These are phyloP conservation scores for Syngnathus acus DNA, from an alignment of 2,797 vertebrate species.

Conservation along the genomic window DNA sequence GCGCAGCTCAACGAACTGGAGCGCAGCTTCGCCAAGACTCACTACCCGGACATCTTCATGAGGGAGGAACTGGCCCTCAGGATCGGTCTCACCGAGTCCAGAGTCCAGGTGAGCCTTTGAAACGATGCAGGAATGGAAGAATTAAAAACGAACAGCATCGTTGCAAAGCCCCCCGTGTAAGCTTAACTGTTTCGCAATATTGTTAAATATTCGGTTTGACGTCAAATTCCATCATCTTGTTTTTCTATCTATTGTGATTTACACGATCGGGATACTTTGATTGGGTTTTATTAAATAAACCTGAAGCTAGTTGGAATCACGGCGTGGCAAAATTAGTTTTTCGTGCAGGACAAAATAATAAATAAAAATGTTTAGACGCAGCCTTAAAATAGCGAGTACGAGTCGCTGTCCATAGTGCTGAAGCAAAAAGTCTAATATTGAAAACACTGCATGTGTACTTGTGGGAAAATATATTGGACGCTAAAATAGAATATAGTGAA, in stretches of 20 bases:
- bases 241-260: too few species aligned
- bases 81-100: conserved; percentile 94
- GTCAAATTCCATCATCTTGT: too few species aligned
- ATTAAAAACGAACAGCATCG: background rate
- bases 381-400: background rate
- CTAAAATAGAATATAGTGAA: background rate
- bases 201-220: too few species aligned
- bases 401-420: background rate
- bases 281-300: too few species aligned
- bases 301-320: too few species aligned
- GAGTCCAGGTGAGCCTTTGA: conserved; percentile 83
- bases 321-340: background rate
- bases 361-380: background rate
- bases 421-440: background rate
- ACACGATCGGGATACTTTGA: too few species aligned
- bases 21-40: conserved; percentile 97
- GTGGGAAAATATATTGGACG: background rate
- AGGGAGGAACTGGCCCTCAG: conserved; percentile 92
- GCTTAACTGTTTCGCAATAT: background rate
- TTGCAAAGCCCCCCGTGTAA: background rate
- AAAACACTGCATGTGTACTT: too few species aligned
- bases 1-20: conserved; percentile 97
- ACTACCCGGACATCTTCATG: conserved; percentile 99
- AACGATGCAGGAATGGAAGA: too few species aligned
- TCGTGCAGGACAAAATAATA: background rate